A percentile compares a stretch with the other conserved stretches of the same genome.
Conservation (phyloP, 2,797 vertebrate species). For the Psittacula derbiana region DNA sequence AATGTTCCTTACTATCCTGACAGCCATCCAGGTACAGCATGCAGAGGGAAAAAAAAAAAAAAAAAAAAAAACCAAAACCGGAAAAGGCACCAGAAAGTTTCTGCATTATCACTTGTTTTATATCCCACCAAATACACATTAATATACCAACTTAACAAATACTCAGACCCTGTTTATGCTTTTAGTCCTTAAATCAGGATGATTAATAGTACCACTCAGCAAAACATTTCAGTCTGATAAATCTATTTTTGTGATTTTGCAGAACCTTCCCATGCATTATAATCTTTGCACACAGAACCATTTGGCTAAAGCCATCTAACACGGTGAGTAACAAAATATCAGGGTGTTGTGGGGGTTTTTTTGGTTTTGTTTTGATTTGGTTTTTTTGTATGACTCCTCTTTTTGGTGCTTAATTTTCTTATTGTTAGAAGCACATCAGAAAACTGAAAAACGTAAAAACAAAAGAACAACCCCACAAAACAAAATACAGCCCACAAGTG, state of each 20-base stretch:
- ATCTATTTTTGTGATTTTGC: neutral
- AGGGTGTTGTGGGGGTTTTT: rapidly evolving
- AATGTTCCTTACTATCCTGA: neutral
- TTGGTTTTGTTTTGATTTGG: no score
- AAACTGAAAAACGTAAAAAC: neutral
- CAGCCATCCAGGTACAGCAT: neutral
- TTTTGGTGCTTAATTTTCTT: neutral
- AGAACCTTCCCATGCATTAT: neutral
- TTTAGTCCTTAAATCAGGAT: neutral
- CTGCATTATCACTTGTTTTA: neutral
- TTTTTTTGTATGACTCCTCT: neutral
- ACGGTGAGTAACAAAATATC: neutral
- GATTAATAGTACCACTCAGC: neutral
- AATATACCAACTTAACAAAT: neutral
- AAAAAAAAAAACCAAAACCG: neutral
- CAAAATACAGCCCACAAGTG: neutral
- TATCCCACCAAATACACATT: neutral
- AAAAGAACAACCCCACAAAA: neutral
- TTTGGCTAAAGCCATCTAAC: neutral
- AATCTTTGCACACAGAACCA: neutral
- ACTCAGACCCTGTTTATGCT: neutral
- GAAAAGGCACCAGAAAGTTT: neutral
- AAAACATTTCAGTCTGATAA: neutral
- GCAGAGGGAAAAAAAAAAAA: neutral
- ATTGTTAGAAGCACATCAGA: neutral